Conservation (phyloP, 1,140 invertebrate genomes). For the Hesperophylax magnus region DNA sequence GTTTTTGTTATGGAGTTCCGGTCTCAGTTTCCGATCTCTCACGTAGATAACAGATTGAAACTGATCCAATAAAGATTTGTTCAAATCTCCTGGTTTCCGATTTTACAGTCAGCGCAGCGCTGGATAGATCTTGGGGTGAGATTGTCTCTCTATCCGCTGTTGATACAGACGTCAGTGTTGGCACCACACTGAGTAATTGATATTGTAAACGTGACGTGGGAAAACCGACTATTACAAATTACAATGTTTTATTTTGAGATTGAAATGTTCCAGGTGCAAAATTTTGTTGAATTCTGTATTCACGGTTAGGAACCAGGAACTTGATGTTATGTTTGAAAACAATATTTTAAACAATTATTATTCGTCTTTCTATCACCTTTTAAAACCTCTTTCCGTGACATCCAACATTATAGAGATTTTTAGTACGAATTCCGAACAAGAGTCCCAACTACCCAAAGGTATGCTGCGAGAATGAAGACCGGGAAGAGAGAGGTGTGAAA, state of each 20-base stretch:
- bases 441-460: too few relatives aligned
- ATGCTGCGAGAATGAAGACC: too few relatives aligned
- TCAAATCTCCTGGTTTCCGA: constrained; percentile 37
- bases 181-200: constrained; percentile 21
- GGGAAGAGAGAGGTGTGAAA: too few relatives aligned
- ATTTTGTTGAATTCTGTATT: neutral
- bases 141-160: constrained; percentile 36
- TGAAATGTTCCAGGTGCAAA: neutral
- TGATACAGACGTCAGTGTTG: constrained; percentile 43
- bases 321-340: neutral
- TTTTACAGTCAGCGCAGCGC: constrained; percentile 29
- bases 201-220: constrained; percentile 12
- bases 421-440: too few relatives aligned
- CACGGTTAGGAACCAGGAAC: neutral
- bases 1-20: neutral
- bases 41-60: constrained; percentile 42
- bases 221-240: neutral
- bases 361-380: too few relatives aligned
- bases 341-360: too few relatives aligned
- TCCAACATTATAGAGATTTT: too few relatives aligned
- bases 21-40: constrained; percentile 46
- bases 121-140: constrained; percentile 49
- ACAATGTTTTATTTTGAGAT: neutral
- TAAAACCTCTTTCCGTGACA: too few relatives aligned
- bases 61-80: neutral